Evolutionary conservation across 2,797 vertebrate species (phyloP).

Genomic region (Ambastaia sidthimunki): DNA sequence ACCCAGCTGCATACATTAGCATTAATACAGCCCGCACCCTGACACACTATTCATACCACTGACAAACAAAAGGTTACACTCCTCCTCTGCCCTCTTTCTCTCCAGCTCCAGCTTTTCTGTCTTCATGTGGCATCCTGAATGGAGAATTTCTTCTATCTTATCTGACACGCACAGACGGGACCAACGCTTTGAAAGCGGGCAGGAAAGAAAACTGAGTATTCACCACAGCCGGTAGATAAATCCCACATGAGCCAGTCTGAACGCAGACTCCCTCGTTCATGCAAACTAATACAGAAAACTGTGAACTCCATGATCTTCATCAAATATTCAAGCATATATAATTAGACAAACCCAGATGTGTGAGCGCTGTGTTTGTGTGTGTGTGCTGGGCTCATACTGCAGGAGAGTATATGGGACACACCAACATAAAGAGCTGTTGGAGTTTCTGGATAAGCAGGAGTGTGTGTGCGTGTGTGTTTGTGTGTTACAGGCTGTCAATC

Average conservation of each 20-base stretch:
- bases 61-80: conserved; percentile 74
- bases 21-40: conserved; percentile 73
- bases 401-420: not conserved
- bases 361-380: conserved; percentile 63
- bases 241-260: conserved; percentile 78
- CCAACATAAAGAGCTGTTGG: not conserved
- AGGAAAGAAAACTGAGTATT: conserved; percentile 64
- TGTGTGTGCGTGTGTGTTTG: conserved; percentile 27
- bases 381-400: conserved; percentile 35
- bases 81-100: conserved; percentile 54
- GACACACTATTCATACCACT: conserved; percentile 52
- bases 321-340: conserved; percentile 76
- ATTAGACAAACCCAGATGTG: conserved; percentile 68
- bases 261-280: conserved; percentile 70
- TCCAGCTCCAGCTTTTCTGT: conserved; percentile 26
- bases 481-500: conserved; percentile 71
- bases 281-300: conserved; percentile 69
- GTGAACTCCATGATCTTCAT: conserved; percentile 75
- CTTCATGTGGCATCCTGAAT: conserved; percentile 39
- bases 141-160: conserved; percentile 68
- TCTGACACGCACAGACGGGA: conserved; percentile 69
- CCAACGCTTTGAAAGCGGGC: conserved; percentile 67
- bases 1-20: conserved; percentile 79
- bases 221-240: conserved; percentile 73
- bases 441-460: not conserved